Percentiles rank a stretch among this genome's conserved stretches.
Evolutionary conservation across 2,888 invertebrate species (phyloP).

Genomic region (Lepeophtheirus nordmannii): DNA sequence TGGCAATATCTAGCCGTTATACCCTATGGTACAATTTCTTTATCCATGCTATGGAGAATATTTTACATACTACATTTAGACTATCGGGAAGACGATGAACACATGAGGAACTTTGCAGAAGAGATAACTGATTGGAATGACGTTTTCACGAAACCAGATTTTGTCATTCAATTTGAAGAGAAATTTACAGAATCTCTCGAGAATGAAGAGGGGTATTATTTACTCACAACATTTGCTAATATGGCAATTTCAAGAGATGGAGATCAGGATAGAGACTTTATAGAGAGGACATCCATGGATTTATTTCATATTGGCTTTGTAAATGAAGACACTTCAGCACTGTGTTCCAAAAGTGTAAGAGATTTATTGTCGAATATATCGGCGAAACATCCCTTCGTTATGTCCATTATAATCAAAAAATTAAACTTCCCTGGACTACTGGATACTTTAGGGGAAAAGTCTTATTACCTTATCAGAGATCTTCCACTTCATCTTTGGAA

Average conservation of each 20-base stretch:
- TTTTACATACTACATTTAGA: constrained; percentile 34
- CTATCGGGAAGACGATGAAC: constrained; percentile 29
- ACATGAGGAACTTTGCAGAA: not conserved
- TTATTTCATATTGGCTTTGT: constrained; percentile 40
- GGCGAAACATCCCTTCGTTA: constrained; percentile 49
- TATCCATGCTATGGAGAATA: constrained; percentile 35
- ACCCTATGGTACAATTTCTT: constrained; percentile 30
- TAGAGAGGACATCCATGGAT: constrained; percentile 31
- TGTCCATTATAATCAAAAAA: constrained; percentile 46
- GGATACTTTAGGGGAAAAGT: constrained; percentile 34
- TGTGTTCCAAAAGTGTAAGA: constrained; percentile 55
- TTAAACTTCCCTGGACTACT: constrained; percentile 28
- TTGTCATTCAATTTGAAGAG: constrained; percentile 19
- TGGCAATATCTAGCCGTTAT: constrained; percentile 43
- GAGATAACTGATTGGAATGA: constrained; percentile 25
- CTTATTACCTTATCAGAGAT: constrained; percentile 54
- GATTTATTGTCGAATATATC: constrained; percentile 54
- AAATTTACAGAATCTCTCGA: constrained; percentile 16
- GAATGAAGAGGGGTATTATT: constrained; percentile 57
- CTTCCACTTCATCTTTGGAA: constrained; percentile 53
- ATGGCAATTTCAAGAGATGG: constrained; percentile 52
- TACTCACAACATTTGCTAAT: constrained; percentile 59
- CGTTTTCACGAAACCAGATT: constrained; percentile 25
- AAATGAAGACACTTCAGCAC: constrained; percentile 49
- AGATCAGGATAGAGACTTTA: constrained; percentile 47